Percentiles rank a stretch among this genome's conserved stretches.
phyloP scores from a whole-genome alignment of 2,888 invertebrate species.

The Flexamia atlantica region DNA sequence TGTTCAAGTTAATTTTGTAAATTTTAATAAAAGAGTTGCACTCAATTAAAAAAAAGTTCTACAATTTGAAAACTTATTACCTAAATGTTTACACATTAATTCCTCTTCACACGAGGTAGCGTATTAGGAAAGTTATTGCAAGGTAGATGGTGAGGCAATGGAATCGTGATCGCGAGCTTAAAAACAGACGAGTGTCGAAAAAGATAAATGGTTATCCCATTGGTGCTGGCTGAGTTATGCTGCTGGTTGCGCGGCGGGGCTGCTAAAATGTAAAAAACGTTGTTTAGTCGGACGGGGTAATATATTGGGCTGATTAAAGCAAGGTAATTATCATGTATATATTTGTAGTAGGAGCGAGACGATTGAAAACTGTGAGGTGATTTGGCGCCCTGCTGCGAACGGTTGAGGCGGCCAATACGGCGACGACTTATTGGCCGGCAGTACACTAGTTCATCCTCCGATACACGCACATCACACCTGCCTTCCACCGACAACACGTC shows the following conservation, averaged over 20 bases:
- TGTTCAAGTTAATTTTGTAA: no score
- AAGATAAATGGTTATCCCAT: slow-evolving; percentile 53
- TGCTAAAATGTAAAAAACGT: slow-evolving; percentile 61
- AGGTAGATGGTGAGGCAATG: background rate
- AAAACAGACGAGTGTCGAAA: slow-evolving; percentile 42
- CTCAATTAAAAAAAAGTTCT: no score
- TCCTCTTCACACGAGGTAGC: no score
- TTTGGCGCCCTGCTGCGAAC: slow-evolving; percentile 52
- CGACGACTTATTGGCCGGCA: slow-evolving; percentile 38
- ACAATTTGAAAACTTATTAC: no score
- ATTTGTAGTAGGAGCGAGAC: slow-evolving; percentile 55
- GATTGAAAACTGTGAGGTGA: slow-evolving; percentile 63
- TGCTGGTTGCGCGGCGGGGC: slow-evolving; percentile 47
- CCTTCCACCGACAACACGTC: background rate
- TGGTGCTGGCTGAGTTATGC: slow-evolving; percentile 40
- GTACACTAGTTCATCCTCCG: slow-evolving; percentile 46
- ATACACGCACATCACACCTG: background rate
- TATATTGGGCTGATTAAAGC: slow-evolving; percentile 63
- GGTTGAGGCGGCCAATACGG: slow-evolving; percentile 38
- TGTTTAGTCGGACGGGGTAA: slow-evolving; percentile 56
- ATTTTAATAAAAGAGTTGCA: no score
- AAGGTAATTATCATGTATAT: slow-evolving; percentile 64
- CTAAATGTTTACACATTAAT: no score
- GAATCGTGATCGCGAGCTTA: background rate
- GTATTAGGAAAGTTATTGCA: no score